Percentiles rank a stretch among this genome's conserved stretches.
Evolutionary conservation across 2,888 invertebrate genomes (phyloP).

Genomic region (Caenorhabditis sulstoni): DNA sequence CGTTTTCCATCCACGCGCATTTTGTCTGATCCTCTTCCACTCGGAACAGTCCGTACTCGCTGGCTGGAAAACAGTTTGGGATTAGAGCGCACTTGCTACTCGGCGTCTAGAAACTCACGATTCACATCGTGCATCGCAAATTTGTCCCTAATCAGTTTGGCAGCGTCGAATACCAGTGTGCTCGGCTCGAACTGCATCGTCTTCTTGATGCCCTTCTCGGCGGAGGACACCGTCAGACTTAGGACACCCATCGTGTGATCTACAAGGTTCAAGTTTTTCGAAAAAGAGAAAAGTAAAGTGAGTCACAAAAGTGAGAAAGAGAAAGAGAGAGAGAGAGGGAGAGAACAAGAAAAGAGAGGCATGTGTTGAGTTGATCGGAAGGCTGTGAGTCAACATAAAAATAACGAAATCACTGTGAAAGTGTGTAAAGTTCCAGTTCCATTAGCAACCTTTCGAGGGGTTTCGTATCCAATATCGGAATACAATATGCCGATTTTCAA

Average conservation of each 20-base stretch:
- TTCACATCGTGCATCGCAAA: conserved; percentile 84
- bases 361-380: not conserved
- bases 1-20: conserved; percentile 94
- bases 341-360: not conserved
- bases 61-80: conserved; percentile 51
- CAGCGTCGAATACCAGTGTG: conserved; percentile 95
- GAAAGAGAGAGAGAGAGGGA: not conserved
- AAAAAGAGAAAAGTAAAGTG: not conserved
- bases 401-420: no score
- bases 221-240: conserved; percentile 83
- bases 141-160: conserved; percentile 94
- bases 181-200: conserved; percentile 95
- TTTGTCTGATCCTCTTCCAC: conserved; percentile 97
- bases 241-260: conserved; percentile 81
- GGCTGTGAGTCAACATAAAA: no score
- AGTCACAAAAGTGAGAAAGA: not conserved
- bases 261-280: not conserved
- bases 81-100: not conserved
- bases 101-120: conserved; percentile 85
- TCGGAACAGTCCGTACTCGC: conserved; percentile 96
- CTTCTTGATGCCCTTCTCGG: conserved; percentile 87
- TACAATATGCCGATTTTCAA: no score
- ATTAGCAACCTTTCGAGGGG: no score
- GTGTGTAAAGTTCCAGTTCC: no score
- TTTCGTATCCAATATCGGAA: no score